Base-by-base conservation (phyloP, 1,140 invertebrate genomes). In the Doryteuthis pealeii region DNA sequence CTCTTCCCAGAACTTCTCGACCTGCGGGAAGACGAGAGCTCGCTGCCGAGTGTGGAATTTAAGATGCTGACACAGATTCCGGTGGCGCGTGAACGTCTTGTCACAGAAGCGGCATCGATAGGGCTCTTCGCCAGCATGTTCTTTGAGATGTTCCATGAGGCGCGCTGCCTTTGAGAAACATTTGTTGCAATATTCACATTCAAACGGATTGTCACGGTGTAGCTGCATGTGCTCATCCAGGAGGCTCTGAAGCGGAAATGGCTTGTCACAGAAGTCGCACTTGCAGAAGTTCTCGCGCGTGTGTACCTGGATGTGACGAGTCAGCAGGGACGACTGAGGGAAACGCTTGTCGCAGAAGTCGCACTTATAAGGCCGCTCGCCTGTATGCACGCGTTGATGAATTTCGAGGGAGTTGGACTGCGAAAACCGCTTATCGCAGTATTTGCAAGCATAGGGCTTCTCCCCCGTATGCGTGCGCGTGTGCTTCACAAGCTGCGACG, bases 11-110 rank as follows among this genome's bases (percentile, higher is more conserved):
- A 62, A 62, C 26, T 62, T 62, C 18, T 62, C 54, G 18, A 62
- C 54, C 26, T 62, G 22, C 26, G 54, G 54, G 54, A 62, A 62
- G 22, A 62, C 54, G 26, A 62, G 54, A 45, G 95, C 94, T 82
- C 95, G 95, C 83, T 95, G 93, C 0, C 94, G 94, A 79, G 94
- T 95, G 87, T 96, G 95, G 73, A 94, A 93, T n/a, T 95, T 94
- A 77, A 94, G 93, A 82, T 96, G 94, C 33, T 95, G 88, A 85
- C 95, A 95, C 31, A 96, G 88, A 0, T 95, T 94, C 81, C 95
- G 94, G 83, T 95, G 95, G 84, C 95, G 95, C 84, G 93, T 93
- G 82, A 92, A 92, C 68, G 87, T 87, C 80, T 92, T 92, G 12
- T 88, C 80, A 84, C 94, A 96, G 12, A 96, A 92, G 0, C 94